Evolutionary conservation across 2,797 vertebrate species (phyloP).

Genomic region (Lepidocolaptes lacrymiger): DNA sequence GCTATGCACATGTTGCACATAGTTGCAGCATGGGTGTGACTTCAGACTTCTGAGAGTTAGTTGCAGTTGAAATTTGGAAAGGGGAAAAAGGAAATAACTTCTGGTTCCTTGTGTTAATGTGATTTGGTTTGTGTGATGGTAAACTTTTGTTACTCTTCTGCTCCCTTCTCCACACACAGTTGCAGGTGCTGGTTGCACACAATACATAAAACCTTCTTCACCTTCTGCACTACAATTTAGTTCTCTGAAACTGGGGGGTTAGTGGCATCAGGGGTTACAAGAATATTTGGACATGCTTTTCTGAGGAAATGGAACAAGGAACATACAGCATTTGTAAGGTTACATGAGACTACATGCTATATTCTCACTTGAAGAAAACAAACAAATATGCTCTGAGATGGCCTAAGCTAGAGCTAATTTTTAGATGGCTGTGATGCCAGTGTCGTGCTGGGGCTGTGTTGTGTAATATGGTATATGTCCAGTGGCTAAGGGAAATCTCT

Average conservation of each 20-base stretch:
- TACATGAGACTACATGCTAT: background rate
- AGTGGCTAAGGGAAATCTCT: background rate
- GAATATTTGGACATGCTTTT: background rate
- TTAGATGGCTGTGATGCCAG: background rate
- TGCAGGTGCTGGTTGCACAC: background rate
- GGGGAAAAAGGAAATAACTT: background rate
- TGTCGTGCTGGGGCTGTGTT: background rate
- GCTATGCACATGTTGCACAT: background rate
- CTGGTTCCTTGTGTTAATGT: background rate
- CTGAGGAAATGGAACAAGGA: background rate
- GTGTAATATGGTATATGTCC: background rate
- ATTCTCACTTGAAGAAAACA: background rate
- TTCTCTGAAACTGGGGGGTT: background rate
- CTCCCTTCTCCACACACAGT: background rate
- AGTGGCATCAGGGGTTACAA: background rate
- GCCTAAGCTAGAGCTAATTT: background rate
- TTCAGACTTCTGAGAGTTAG: background rate
- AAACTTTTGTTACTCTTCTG: background rate
- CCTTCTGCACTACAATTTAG: background rate
- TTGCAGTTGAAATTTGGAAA: background rate
- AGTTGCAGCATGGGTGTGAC: background rate
- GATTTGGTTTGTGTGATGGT: background rate
- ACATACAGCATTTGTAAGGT: background rate
- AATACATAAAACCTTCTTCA: rapidly evolving
- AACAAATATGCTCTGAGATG: background rate